Evolutionary conservation across 2,888 invertebrate species (phyloP).

Genomic region (Dryomyza anilis): DNA sequence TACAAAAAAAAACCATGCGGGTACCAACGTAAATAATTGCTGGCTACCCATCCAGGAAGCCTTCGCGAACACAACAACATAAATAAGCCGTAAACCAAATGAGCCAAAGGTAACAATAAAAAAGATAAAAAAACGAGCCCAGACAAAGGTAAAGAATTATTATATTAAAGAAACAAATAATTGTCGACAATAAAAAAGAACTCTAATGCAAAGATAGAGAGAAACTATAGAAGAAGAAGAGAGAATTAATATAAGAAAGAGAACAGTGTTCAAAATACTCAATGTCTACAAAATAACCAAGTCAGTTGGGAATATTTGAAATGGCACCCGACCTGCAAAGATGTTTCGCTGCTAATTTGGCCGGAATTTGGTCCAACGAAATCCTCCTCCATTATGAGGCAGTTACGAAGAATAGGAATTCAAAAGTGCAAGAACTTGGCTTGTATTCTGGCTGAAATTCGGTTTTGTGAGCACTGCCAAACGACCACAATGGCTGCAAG

Average conservation of each 20-base stretch:
- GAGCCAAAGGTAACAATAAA: conserved; percentile 11
- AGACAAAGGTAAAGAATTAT: neutral
- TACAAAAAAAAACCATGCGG: no score
- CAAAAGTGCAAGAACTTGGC: neutral
- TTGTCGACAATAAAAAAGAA: neutral
- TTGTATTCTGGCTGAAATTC: neutral
- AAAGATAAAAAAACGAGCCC: conserved; percentile 1
- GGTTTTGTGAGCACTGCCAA: neutral
- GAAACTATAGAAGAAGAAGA: neutral
- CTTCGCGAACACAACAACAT: neutral
- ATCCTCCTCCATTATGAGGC: no score
- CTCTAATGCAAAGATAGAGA: neutral
- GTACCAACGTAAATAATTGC: neutral
- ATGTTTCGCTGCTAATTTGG: no score
- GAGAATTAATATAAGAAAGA: neutral
- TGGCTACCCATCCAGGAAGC: conserved; percentile 5
- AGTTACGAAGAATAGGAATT: no score
- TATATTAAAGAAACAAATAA: neutral
- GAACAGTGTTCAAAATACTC: conserved; percentile 1
- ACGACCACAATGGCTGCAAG: neutral
- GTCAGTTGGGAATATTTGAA: no score
- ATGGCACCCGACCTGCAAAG: no score
- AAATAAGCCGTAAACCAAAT: conserved; percentile 13
- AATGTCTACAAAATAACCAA: conserved; percentile 11
- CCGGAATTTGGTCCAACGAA: no score